Evolutionary conservation across 1,140 invertebrate genomes (phyloP), one percentile per base, ranked within the genome.

Genomic region (Pogonognathellus flavescens): DNA sequence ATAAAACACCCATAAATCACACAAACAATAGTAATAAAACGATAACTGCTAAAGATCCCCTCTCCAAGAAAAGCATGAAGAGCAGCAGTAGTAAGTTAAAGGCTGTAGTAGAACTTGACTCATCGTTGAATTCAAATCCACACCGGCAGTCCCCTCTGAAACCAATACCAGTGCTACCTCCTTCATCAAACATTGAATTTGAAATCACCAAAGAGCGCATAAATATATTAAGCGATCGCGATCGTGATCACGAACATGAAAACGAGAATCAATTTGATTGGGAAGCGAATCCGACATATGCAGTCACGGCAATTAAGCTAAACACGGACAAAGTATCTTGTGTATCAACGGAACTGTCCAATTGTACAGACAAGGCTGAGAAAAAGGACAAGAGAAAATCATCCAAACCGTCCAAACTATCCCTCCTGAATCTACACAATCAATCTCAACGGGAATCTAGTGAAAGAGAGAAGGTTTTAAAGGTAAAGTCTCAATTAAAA

Each of bases 271-370:
- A 81, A 22, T 81, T 55, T 83, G 82, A 87, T 49, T 88, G 87
- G 87, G 72, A 50, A 31, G 82, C 85, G 11, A 59, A 86, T 70
- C 87, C 87, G 31, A 59, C 84, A 18, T 72, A 57, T 57, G 86
- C 86, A 13, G 87, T 88, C 9, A 86, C 60, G 31, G 88, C 86
- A 10, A 83, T 88, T 13, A 59, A 85, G 62, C 18, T 82, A 18
- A 80, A 31, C 10, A 72, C 55, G 10, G 49, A 31, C 31, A 59
- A 62, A 55, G 22, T 25, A 13, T 55, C 18, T 81, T 57, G 80
- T 81, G 80, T 22, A 53, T 81, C 80, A 16, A 25, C 50, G 22
- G 70, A n/a, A 18, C 49, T 31, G n/a, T n/a, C 49, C n/a, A 31
- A 16, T 16, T 76, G 70, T 76, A 76, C 1, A 14, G 80, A 57